Conservation (phyloP, 2,797 vertebrate genomes). For the Loriculus beryllinus region DNA sequence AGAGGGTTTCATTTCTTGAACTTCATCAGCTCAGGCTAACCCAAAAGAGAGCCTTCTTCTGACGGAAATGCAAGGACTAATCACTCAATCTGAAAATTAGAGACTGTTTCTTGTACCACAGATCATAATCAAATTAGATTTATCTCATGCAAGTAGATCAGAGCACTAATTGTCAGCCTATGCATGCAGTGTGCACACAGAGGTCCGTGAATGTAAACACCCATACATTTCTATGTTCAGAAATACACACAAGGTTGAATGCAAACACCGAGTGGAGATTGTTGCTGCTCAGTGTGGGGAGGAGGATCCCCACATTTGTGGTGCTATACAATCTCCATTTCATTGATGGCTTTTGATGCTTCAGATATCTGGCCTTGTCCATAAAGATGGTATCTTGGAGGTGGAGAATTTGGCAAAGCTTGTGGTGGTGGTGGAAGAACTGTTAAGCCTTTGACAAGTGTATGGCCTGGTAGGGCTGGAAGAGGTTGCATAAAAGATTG, state of each 20-base stretch:
- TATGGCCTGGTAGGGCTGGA: not conserved
- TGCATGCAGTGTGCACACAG: not conserved
- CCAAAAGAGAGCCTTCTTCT: not conserved
- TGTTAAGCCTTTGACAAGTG: not conserved
- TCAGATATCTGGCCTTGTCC: not conserved
- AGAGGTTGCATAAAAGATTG: not conserved
- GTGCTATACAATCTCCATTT: not conserved
- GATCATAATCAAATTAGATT: slow-evolving; percentile 30
- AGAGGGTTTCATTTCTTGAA: not conserved
- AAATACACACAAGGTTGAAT: not conserved
- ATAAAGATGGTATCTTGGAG: slow-evolving; percentile 48
- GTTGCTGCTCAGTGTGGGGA: not conserved
- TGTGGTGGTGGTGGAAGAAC: not conserved
- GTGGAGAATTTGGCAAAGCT: slow-evolving; percentile 22
- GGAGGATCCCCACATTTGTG: not conserved
- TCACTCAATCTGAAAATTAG: slow-evolving; percentile 1
- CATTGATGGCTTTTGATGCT: not conserved
- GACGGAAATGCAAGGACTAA: not conserved
- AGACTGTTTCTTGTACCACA: not conserved
- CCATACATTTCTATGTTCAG: not conserved
- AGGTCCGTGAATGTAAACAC: not conserved
- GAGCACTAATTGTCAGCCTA: not conserved
- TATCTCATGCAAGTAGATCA: not conserved
- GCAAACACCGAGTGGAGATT: not conserved
- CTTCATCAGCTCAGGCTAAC: not conserved